Base-by-base conservation (phyloP, 2,888 invertebrate species). In the Hermaeophaga mercurialis region DNA sequence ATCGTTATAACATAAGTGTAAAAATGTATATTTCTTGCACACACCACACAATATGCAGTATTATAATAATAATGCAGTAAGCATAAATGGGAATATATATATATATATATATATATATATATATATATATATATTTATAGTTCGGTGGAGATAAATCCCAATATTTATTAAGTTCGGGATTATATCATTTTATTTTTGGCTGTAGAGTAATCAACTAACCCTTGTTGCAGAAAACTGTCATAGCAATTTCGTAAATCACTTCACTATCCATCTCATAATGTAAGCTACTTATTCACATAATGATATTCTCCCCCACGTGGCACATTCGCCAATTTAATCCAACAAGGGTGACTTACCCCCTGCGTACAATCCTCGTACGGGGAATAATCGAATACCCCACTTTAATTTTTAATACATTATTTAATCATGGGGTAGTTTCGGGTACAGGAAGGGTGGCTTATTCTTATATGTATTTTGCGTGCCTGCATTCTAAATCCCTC, bases 331-430 rank as follows among this genome's bases (percentile, higher is more conserved):
- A 24, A 31, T 31, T 22, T 47, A 12, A 22, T 41, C n/a, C 22
- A 39, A 14, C 12, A 12, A 11, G 31, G 31, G 31, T 31, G 31
- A 31, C 11, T 31, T 31, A 31, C 34, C 39, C 48, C 41, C 19
- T 17, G 33, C 28, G 22, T 46, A 22, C 47, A 26, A n/a, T 54
- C 43, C 18, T 41, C 48, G 12, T 14, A 11, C 56, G 43, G 14
- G 38, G 52, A 45, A 56, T 52, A 46, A 56, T 52, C 52, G 46
- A 52, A 56, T 52, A 52, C 52, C 47, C 56, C 56, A 57, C 53
- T 57, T 53, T 47, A 57, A 57, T 57, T 57, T 57, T 57, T 57
- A 57, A 57, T 57, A 57, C 56, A 48, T 57, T 57, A 57, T 57
- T 57, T 53, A 57, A 57, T 57, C 52, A 47, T 57, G 39, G 55